Conservation (phyloP, 2,113 vertebrate genomes). For the Antechinus stuartii region DNA sequence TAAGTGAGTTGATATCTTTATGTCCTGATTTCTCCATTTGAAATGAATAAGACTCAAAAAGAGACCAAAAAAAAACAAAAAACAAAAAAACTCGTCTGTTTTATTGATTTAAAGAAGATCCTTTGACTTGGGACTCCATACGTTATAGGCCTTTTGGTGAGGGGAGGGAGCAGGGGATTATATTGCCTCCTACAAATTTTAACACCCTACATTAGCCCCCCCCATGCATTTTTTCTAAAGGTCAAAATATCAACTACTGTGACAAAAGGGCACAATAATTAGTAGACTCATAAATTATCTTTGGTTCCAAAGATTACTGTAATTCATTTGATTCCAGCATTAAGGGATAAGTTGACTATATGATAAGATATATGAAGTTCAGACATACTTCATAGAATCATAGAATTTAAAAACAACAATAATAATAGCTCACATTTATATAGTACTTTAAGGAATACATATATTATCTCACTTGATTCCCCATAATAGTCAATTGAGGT, state of each 20-base stretch:
- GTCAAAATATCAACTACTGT: neutral
- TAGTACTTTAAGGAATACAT: neutral
- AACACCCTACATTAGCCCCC: neutral
- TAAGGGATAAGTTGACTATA: neutral
- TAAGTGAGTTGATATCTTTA: constrained; percentile 2
- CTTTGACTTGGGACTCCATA: neutral
- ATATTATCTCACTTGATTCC: neutral
- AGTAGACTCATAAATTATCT: neutral
- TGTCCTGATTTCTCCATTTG: constrained; percentile 26
- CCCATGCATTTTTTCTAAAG: neutral
- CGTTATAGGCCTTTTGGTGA: neutral
- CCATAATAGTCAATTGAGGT: neutral
- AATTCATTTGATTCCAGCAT: neutral
- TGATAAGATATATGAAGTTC: neutral
- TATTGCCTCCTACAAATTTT: neutral
- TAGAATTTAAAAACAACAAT: neutral
- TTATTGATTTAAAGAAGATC: neutral
- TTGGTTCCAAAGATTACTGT: neutral
- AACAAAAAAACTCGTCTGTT: neutral
- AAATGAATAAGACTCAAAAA: constrained; percentile 36
- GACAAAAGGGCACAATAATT: neutral
- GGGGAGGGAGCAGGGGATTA: no score
- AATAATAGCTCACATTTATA: neutral
- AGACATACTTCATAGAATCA: neutral
- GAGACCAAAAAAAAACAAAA: neutral